Evolutionary conservation across 1,140 invertebrate genomes (phyloP).

Genomic region (Heliconius melpomene): DNA sequence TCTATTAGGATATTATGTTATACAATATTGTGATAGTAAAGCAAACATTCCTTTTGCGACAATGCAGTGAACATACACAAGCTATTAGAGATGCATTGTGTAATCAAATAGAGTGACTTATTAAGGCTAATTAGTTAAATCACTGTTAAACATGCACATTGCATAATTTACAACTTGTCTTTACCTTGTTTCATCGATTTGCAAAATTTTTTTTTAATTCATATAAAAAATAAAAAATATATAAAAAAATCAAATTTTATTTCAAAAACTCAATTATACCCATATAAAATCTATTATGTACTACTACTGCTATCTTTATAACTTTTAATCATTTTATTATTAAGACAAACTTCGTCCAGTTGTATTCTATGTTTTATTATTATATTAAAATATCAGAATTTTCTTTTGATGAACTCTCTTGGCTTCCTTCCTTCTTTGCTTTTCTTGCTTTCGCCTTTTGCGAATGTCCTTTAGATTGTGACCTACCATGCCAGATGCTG

Average conservation of each 20-base stretch:
- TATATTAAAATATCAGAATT: background rate
- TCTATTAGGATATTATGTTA: background rate
- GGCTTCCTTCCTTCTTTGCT: constrained; percentile 49
- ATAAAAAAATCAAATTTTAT: background rate
- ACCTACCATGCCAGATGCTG: constrained; percentile 70
- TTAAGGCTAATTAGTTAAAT: background rate
- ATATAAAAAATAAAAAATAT: background rate
- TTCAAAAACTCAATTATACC: background rate
- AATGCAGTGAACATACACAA: background rate
- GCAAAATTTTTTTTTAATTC: background rate
- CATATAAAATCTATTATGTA: background rate
- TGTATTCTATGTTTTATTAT: background rate
- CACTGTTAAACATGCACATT: background rate
- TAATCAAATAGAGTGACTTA: background rate
- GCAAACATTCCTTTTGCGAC: background rate
- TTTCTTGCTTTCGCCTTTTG: constrained; percentile 58
- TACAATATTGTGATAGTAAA: background rate
- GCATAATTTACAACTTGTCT: background rate
- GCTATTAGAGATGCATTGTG: background rate
- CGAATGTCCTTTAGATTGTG: constrained; percentile 43
- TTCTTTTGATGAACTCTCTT: constrained; percentile 42
- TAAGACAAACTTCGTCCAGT: background rate
- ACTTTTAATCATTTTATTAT: background rate
- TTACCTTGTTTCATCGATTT: constrained; percentile 24
- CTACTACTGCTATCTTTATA: background rate